Evolutionary conservation across 2,888 invertebrate species (phyloP).

Genomic region (Villa cingulata): DNA sequence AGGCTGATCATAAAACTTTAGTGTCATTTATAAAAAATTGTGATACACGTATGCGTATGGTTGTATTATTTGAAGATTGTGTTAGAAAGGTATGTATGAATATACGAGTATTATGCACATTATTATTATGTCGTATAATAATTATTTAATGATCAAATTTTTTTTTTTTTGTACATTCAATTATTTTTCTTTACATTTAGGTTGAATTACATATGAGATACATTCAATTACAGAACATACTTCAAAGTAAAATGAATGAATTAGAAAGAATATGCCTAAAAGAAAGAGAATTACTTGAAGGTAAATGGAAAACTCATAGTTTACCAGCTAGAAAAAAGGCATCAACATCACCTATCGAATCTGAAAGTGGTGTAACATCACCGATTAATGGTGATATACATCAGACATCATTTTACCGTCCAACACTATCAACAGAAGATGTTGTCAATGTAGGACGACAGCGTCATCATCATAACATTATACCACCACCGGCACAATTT

Average conservation of each 20-base stretch:
- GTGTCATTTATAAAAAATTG: constrained; percentile 86
- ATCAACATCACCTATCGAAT: constrained; percentile 38
- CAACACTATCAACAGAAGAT: constrained; percentile 72
- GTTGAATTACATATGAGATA: constrained; percentile 85
- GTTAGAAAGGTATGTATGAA: constrained; percentile 61
- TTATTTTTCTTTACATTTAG: constrained; percentile 14
- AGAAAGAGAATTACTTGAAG: constrained; percentile 69
- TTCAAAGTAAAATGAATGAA: constrained; percentile 74
- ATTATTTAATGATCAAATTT: neutral
- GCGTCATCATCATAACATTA: constrained; percentile 32
- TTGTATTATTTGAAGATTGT: constrained; percentile 92
- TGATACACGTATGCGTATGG: constrained; percentile 85
- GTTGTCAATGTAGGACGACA: constrained; percentile 39
- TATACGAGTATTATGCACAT: too few species aligned
- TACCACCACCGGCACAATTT: constrained; percentile 38
- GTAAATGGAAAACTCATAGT: constrained; percentile 83
- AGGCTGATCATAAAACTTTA: constrained; percentile 82
- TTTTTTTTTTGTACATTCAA: neutral
- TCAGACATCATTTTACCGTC: constrained; percentile 46
- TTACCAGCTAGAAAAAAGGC: constrained; percentile 73
- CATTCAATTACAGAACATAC: constrained; percentile 70
- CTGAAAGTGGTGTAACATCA: constrained; percentile 40
- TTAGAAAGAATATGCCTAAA: constrained; percentile 66
- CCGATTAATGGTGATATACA: constrained; percentile 35
- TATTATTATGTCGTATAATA: neutral